Base-by-base conservation (phyloP, 2,797 vertebrate genomes). In the Micromesistius poutassou region DNA sequence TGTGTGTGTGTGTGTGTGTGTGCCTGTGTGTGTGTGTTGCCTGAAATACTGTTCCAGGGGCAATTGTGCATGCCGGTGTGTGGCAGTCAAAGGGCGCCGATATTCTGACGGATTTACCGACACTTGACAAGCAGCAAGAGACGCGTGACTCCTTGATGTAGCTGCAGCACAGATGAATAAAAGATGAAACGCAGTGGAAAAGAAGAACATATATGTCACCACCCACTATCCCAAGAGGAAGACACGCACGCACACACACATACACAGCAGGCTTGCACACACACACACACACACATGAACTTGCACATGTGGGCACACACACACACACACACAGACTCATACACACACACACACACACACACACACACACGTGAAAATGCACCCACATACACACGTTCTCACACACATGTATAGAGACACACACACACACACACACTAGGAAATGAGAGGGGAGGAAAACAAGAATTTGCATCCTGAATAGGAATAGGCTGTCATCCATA, bases 381-480 rank as follows among this genome's bases (percentile, higher is more conserved):
- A 68, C 62, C 28, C 62, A 68, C 62, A 30, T 78, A 86, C 81
- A 76, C 85, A 80, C 62, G 75, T 79, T 79, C 81, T 77, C 75
- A 79, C 81, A 82, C 38, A 73, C 73, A 77, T 36, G 42, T 46
- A 36, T 33, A 74, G 16, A 55, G 46, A 77, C 71, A 68, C 62
- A 28, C 62, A 66, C n/a, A 28, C n/a, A 50, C 55, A 76, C 77
- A 78, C 74, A 73, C 38, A 81, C n/a, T 77, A 71, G 46, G 16
- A 78, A 78, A 38, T 46, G 4, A 4, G n/a, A 33, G 40, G 72
- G 30, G 40, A 76, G 72, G 72, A n/a, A 76, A 86, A 83, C 12
- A 22, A 76, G 85, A 68, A 2, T 92, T 92, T 92, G 91, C 92
- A 93, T 93, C 89, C 90, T 90, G 90, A n/a, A n/a, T 94, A 92